These are phyloP conservation scores for Suncus etruscus DNA, from an alignment of 2,113 vertebrate genomes.

Conservation along the genomic window DNA sequence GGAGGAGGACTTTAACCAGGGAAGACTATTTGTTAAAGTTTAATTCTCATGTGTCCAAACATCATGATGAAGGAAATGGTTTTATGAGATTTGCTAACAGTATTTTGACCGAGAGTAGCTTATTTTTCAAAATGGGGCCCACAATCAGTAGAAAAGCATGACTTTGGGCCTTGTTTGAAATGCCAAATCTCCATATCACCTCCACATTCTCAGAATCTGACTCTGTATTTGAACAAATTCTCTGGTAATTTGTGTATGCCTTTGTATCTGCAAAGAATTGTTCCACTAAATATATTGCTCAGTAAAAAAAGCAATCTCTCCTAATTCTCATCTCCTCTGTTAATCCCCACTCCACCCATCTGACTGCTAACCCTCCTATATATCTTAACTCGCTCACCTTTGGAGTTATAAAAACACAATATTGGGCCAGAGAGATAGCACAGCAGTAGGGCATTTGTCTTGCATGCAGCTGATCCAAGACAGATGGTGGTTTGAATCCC, in stretches of 20 bases:
- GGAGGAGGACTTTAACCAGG: not conserved
- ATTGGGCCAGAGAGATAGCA: not conserved
- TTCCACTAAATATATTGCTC: constrained; percentile 6
- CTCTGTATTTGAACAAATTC: constrained; percentile 10
- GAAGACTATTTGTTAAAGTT: not conserved
- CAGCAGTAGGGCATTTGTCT: too few species aligned
- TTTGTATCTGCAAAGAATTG: constrained; percentile 5
- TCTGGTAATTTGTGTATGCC: not conserved
- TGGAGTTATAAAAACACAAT: constrained; percentile 15
- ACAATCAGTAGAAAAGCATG: not conserved
- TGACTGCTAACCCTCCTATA: not conserved
- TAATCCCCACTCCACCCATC: not conserved
- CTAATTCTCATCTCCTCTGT: not conserved
- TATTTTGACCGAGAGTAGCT: not conserved
- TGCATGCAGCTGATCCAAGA: too few species aligned
- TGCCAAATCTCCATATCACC: not conserved
- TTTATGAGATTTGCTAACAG: too few species aligned
- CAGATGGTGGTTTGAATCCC: too few species aligned
- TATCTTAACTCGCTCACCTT: not conserved
- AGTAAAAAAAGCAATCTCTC: not conserved
- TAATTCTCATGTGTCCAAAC: not conserved
- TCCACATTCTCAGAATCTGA: not conserved
- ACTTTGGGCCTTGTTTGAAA: not conserved
- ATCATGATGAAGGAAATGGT: not conserved
- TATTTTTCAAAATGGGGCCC: not conserved